phyloP scores from a whole-genome alignment of 2,888 invertebrate genomes.

The Amorpha juglandis region DNA sequence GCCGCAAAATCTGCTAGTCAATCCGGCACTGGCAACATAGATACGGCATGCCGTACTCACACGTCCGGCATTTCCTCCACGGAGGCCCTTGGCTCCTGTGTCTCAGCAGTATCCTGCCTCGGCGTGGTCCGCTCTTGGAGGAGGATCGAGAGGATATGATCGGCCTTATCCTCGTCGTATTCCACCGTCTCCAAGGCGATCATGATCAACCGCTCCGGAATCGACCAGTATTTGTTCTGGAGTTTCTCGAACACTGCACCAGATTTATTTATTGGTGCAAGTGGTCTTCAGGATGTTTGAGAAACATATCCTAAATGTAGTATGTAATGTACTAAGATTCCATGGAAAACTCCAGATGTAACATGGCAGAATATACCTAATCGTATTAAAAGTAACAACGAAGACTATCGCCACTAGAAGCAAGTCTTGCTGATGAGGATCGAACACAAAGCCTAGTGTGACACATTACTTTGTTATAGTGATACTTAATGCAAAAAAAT shows the following conservation, averaged over 20 bases:
- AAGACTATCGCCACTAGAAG: too few relatives aligned
- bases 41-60: conserved; percentile 47
- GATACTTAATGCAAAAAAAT: too few relatives aligned
- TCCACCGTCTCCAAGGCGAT: conserved; percentile 95
- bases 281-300: too few relatives aligned
- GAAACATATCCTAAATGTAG: too few relatives aligned
- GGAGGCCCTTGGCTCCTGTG: conserved; percentile 38
- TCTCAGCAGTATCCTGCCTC: conserved; percentile 38
- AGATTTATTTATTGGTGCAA: conserved; percentile 1
- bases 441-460: too few relatives aligned
- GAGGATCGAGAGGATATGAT: conserved; percentile 90
- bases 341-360: too few relatives aligned
- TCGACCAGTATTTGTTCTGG: conserved; percentile 88
- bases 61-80: conserved; percentile 54
- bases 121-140: conserved; percentile 84
- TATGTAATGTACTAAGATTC: too few relatives aligned
- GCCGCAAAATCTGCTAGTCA: not conserved
- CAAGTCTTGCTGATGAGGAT: too few relatives aligned
- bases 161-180: conserved; percentile 92
- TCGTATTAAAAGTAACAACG: too few relatives aligned
- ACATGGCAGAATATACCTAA: too few relatives aligned
- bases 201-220: conserved; percentile 91
- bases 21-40: not conserved
- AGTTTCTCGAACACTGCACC: conserved; percentile 87
- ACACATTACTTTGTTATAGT: too few relatives aligned